Evolutionary conservation across 2,113 vertebrate species (phyloP), one percentile per base, ranked within the genome.

Genomic region (Cololabis saira): DNA sequence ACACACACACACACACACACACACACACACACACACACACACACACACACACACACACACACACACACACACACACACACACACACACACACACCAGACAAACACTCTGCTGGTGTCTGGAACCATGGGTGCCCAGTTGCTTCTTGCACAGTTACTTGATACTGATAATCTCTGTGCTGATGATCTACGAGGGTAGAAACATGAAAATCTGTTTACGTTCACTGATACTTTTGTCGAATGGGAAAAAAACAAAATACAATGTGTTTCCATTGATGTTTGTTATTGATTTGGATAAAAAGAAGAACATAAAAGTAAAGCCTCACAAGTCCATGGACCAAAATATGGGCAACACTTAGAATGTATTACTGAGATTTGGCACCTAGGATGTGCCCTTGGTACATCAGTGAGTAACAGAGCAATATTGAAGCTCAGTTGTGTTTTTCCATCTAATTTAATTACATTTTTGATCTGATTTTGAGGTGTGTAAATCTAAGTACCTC

Each of bases 101-200:
- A 63, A 84, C 65, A 62, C 67, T 70, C 47, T 52, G 63, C 22
- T 83, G 64, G 77, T 70, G 75, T 74, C 57, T 60, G 70, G 67
- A 69, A 67, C 67, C 73, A 61, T 22, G 76, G 81, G 74, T 81
- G 62, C 66, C 66, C 74, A 67, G 78, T 68, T 84, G 74, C 63
- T 63, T 61, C 57, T 33, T 3, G 15, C 17, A 45, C 43, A 4
- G 79, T 74, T 54, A 89, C 81, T 12, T 67, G 81, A 89, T 80
- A 82, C 60, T 22, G 16, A 47, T 71, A 73, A 85, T 70, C 71
- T 5, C n/a, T n/a, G n/a, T n/a, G n/a, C n/a, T n/a, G n/a, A 47
- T 71, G 76, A 85, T 70, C 71, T 5, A 37, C 51, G 45, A 67
- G 37, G 44, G 64, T 41, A 63, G 49, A 74, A 56, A 48, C 43